Evolutionary conservation across 2,797 vertebrate genomes (phyloP), one percentile per base, ranked within the genome.

Genomic region (Schizothorax lantsangensis): DNA sequence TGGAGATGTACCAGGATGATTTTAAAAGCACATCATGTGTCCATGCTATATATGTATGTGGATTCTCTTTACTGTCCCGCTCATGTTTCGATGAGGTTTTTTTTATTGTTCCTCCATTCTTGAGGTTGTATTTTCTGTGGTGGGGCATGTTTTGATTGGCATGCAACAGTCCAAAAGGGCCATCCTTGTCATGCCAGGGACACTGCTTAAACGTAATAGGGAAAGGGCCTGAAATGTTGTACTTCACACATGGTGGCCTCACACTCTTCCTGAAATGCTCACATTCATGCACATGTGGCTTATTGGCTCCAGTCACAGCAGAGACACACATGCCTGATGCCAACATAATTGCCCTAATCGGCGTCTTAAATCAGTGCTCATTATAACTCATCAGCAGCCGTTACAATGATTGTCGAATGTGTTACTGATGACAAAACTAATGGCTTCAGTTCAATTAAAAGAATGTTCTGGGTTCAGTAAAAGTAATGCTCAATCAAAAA

Each of bases 71-170:
- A 77, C 69, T 68, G 38, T 19, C 23, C 66, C n/a, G 8, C 79
- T 52, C 54, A 43, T 40, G 71, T 68, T 40, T 79, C 17, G 15
- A 43, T 69, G 43, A 40, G 54, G 15, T n/a, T 11, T 21, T 78
- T 79, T 57, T 81, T 49, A 87, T 85, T 87, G 57, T 23, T 74
- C 82, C 68, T 62, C 57, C 57, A 23, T 83, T 52, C 78, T 33
- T n/a, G 23, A 49, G 30, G 21, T 59, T 12, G 36, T 49, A 43
- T 78, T 81, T 72, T 89, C 59, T 43, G 74, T 80, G 79, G 54
- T 77, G 7, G 30, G 23, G 19, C 14, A 23, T 78, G 74, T 81
- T 57, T 74, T 86, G 84, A n/a, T 21, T 69, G 68, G n/a, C 68
- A 80, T 85, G 68, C 83, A 73, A 74, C 40, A 23, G 54, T 33